Evolutionary conservation across 2,888 invertebrate species (phyloP).

Genomic region (Xanthia icteritia): DNA sequence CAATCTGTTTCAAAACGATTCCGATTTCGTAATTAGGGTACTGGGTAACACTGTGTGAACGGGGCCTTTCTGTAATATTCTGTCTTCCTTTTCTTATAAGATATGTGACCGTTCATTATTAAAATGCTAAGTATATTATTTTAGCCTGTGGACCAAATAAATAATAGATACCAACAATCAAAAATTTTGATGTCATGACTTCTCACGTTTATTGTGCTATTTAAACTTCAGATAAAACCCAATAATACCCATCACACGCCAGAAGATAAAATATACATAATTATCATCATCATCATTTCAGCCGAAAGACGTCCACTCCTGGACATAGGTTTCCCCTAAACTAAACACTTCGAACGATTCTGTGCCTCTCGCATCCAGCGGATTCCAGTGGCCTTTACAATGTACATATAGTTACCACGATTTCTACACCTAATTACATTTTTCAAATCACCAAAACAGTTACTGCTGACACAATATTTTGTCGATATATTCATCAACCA

Average conservation of each 20-base stretch:
- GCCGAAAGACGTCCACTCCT: no score
- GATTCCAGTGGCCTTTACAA: no score
- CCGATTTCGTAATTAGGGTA: no score
- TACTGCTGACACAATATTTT: not conserved
- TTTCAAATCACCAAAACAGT: not conserved
- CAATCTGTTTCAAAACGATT: no score
- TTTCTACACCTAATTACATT: not conserved
- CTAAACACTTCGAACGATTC: no score
- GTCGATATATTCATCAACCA: constrained; percentile 46
- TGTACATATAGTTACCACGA: not conserved
- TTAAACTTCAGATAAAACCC: not conserved
- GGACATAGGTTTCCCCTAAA: no score
- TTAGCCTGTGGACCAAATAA: not conserved
- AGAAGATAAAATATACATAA: no score
- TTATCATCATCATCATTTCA: no score
- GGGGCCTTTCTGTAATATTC: no score
- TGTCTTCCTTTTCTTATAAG: not conserved
- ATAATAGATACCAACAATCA: no score
- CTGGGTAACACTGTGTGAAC: no score
- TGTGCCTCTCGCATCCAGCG: no score
- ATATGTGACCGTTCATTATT: not conserved
- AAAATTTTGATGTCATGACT: not conserved
- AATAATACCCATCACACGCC: not conserved
- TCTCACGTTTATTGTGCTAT: not conserved
- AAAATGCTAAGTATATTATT: not conserved